Base-by-base conservation (phyloP, 2,888 invertebrate species). In the Pemphredon lugubris region DNA sequence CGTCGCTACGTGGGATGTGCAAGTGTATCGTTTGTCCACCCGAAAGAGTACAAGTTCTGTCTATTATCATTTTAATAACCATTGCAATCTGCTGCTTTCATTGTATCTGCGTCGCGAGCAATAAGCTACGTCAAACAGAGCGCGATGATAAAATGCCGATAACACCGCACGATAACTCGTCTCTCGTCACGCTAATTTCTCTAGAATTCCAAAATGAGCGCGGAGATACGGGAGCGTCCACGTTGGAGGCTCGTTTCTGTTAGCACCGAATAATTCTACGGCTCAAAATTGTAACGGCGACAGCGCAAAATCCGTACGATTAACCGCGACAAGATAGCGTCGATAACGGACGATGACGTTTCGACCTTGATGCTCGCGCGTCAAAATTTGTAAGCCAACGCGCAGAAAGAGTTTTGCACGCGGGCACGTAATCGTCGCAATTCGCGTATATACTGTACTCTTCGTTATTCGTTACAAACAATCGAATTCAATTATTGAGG, bases 101-200 rank as follows among this genome's bases (percentile, higher is more conserved):
- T 76, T 76, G 63, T 74, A 75, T 80, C 73, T 68, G 54, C 72
- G 74, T 53, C 53, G 71, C 30, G 66, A 66, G 64, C 73, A 66
- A 68, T 75, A 81, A 83, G 76, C 83, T 79, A 81, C 75, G 76
- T 83, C 79, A 83, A 83, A 83, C 83, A 83, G 79, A 83, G 66
- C 75, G 75, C 71, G 57, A 45, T 54, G 82, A 83, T 83, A 83
- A 83, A 69, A 34, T 26, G 6, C 42, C 71, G 83, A 83, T 83
- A 82, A 83, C 82, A 67, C 64, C 65, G 40, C 23, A 47, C 58
- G 81, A 83, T 81, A 82, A 70, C 66, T 74, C 57, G 21, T 40
- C 42, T 61, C 73, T 70, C 67, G 65, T 63, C 66, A 66, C 64
- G 32, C 55, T 64, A 69, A 61, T 67, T 63, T 53, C 65, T 61